Percentiles rank a stretch among this genome's conserved stretches.
Evolutionary conservation across 2,113 vertebrate species (phyloP).

Genomic region (Pseudopipra pipra): DNA sequence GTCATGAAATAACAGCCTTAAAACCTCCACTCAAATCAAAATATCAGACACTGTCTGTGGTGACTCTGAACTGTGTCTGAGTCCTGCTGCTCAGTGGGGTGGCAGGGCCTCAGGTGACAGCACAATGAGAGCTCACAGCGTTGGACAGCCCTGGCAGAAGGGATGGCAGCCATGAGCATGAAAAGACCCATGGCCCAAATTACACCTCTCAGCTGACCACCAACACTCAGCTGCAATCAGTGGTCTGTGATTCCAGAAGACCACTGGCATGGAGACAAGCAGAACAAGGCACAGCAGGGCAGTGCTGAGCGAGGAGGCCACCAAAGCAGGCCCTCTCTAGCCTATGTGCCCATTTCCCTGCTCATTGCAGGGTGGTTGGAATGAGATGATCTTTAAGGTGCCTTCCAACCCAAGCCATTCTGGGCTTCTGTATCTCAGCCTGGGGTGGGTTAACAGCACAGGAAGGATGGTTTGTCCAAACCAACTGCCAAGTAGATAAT

Average conservation of each 20-base stretch:
- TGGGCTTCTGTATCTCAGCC: neutral
- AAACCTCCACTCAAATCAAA: neutral
- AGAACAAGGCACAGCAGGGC: neutral
- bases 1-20: neutral
- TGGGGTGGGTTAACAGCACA: neutral
- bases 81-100: neutral
- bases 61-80: fast-evolving
- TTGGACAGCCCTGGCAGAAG: neutral
- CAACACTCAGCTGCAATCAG: neutral
- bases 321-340: neutral
- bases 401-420: neutral
- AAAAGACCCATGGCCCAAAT: neutral
- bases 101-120: neutral
- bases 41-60: neutral
- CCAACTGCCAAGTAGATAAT: neutral
- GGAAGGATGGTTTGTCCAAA: neutral
- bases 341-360: neutral
- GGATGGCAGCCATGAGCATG: neutral
- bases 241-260: neutral
- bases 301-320: fast-evolving
- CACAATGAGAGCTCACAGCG: neutral
- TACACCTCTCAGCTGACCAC: neutral
- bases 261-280: neutral
- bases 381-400: neutral
- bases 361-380: fast-evolving